Evolutionary conservation across 2,797 vertebrate species (phyloP), one percentile per base, ranked within the genome.

Genomic region (Microctenopoma lineatum): DNA sequence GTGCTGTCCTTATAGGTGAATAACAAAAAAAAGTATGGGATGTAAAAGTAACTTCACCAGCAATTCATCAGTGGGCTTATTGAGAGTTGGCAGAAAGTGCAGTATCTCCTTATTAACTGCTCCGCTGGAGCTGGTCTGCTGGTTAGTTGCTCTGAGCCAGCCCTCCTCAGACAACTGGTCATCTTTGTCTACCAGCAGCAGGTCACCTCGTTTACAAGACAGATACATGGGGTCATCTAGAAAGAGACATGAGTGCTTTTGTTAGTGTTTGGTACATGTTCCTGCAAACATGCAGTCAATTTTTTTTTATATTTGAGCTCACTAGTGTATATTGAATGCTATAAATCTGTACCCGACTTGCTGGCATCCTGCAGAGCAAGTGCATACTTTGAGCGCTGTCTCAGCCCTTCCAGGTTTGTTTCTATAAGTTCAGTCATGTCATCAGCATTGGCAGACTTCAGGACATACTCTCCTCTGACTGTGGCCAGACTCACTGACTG

Each of bases 161-260:
- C 71, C 87, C 57, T 78, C 84, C 1, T 92, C 78, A 42, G 74
- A 45, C 29, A 92, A 52, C 4, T 84, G 71, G 62, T 90, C 80
- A 46, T 94, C 91, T 79, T 93, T 90, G 0, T 89, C 90, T 29
- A 98, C 77, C 76, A 93, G 75, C 79, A 99, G 88, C 70, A 98
- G 87, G 80, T 99, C 97, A 2, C 96, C 97, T 59, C 92, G 95
- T 84, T 92, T 96, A 91, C 91, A 96, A 56, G 78, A 80, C 79
- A 98, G 83, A 52, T 95, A 87, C 9, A 38, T 80, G 38, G 87
- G 59, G 12, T 98, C 95, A 13, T 87, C 93, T 94, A 47, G 5
- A 46, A 3, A 39, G 16, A 68, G n/a, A 0, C 12, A 3, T 44
- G 9, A 61, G 29, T 7, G 13, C 25, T 52, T 46, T n/a, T 6